Conservation (phyloP, 2,888 invertebrate species). For the Gymnosoma rotundatum region DNA sequence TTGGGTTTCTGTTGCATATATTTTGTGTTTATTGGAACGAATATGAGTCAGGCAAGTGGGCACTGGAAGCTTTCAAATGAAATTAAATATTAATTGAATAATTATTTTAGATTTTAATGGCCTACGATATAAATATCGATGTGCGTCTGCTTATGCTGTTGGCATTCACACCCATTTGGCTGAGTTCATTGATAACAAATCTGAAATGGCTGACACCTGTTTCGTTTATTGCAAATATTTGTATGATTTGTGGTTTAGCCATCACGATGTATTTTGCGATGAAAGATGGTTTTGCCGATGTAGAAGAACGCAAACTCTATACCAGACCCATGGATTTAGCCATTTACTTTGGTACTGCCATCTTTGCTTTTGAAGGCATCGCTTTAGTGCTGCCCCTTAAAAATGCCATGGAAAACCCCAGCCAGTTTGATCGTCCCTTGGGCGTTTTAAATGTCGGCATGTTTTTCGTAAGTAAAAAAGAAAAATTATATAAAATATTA, state of each 20-base stretch:
- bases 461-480: constrained; percentile 78
- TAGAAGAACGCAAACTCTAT: constrained; percentile 84
- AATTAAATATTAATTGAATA: not conserved
- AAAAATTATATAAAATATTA: not conserved
- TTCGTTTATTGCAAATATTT: constrained; percentile 89
- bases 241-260: constrained; percentile 87
- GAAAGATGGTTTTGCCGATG: constrained; percentile 88
- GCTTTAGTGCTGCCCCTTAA: constrained; percentile 96
- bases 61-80: not conserved
- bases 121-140: constrained; percentile 85
- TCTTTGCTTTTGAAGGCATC: constrained; percentile 98
- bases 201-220: constrained; percentile 90
- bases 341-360: constrained; percentile 96
- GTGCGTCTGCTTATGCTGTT: constrained; percentile 89
- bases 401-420: constrained; percentile 93
- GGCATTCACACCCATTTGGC: constrained; percentile 87
- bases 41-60: constrained; percentile 87
- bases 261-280: constrained; percentile 90
- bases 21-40: constrained; percentile 95
- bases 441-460: constrained; percentile 96
- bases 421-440: constrained; percentile 88
- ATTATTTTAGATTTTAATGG: constrained; percentile 85
- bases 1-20: constrained; percentile 99
- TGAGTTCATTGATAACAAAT: constrained; percentile 89
- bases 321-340: constrained; percentile 87